These are phyloP conservation scores for Xiphias gladius DNA, from an alignment of 2,113 vertebrate genomes.

Conservation along the genomic window DNA sequence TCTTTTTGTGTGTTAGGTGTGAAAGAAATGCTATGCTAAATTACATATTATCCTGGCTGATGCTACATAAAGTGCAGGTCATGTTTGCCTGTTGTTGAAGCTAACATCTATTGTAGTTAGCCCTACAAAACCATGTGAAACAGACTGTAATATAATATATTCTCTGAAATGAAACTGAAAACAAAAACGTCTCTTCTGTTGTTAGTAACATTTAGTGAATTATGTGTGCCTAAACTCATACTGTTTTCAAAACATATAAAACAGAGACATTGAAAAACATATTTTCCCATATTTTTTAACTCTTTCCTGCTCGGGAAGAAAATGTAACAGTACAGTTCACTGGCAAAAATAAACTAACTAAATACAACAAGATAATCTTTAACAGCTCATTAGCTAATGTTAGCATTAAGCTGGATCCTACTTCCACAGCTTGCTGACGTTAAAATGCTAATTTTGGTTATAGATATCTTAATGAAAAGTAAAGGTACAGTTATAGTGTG, in stretches of 20 bases:
- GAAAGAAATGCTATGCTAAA: background rate
- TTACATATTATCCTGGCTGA: background rate
- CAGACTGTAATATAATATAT: background rate
- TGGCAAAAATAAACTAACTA: background rate
- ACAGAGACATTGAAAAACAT: too few relatives aligned
- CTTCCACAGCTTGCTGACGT: background rate
- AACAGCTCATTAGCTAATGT: background rate
- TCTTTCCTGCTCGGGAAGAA: too few relatives aligned
- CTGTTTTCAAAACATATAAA: background rate
- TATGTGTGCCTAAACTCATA: background rate
- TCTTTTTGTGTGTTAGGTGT: background rate
- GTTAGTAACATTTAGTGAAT: background rate
- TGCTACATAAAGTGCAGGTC: background rate
- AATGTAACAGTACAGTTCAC: too few relatives aligned
- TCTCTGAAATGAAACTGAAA: background rate
- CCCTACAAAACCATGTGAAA: background rate
- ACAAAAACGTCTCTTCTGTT: background rate
- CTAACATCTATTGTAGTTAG: background rate
- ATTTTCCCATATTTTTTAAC: too few relatives aligned
- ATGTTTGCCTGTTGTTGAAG: background rate
- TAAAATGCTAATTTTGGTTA: background rate
- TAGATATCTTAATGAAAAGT: too few relatives aligned
- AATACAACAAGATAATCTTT: background rate
- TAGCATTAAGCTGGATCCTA: background rate
- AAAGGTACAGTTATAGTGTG: background rate